Conservation (phyloP, 1,140 invertebrate genomes). For the Phocides pigmalion region DNA sequence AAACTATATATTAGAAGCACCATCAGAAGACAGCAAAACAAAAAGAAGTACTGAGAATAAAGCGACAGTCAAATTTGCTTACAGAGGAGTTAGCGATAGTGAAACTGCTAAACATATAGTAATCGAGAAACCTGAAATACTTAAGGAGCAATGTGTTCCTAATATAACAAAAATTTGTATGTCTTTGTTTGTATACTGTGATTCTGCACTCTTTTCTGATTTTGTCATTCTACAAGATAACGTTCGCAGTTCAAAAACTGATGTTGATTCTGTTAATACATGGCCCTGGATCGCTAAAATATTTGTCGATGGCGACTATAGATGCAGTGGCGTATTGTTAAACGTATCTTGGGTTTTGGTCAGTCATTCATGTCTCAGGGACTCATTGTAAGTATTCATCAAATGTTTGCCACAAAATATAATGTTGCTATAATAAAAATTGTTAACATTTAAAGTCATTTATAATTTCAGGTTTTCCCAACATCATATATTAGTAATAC, state of each 20-base stretch:
- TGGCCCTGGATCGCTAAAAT: conserved; percentile 89
- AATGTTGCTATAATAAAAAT: too few relatives aligned
- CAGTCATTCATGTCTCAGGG: conserved; percentile 83
- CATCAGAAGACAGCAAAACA: conserved; percentile 40
- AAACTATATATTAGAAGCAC: conserved; percentile 39
- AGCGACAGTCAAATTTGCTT: conserved; percentile 58
- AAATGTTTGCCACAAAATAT: too few relatives aligned
- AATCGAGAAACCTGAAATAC: conserved; percentile 60
- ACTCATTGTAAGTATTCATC: conserved; percentile 84
- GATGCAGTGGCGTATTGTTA: conserved; percentile 87
- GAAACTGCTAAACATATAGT: conserved; percentile 46
- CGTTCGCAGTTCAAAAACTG: conserved; percentile 35
- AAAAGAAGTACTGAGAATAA: conserved; percentile 48
- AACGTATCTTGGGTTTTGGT: conserved; percentile 86
- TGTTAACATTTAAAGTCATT: not conserved
- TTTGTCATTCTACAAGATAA: conserved; percentile 47
- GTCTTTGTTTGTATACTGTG: conserved; percentile 69
- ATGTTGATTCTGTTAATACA: conserved; percentile 37
- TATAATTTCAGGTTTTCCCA: conserved; percentile 81
- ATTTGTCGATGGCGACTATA: conserved; percentile 86
- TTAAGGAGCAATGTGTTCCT: conserved; percentile 70
- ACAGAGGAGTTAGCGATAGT: conserved; percentile 43
- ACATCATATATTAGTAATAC: conserved; percentile 86
- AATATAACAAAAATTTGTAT: conserved; percentile 75
- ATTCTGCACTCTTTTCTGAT: conserved; percentile 58